Base-by-base conservation (phyloP, 2,888 invertebrate species). In the Exocentrus adspersus region DNA sequence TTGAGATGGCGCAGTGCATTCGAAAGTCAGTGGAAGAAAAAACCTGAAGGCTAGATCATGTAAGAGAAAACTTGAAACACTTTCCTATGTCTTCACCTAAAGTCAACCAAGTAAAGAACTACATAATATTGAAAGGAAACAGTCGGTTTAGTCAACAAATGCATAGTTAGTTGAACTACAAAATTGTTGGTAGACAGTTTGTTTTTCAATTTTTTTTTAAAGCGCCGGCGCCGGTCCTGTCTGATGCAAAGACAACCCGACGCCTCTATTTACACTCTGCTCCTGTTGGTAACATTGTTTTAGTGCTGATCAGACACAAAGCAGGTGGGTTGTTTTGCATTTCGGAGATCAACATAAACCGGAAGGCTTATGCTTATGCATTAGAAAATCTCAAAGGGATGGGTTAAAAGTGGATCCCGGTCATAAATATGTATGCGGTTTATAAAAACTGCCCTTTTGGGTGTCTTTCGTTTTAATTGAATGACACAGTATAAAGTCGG, bases 301-400 rank as follows among this genome's bases (percentile, higher is more conserved):
- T 30, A 51, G 32, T 51, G 51, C 32, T 50, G 51, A 51, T 51
- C 51, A 32, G 51, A 37, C 51, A 51, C 51, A 51, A 51, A 51
- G 32, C 51, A 51, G 51, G 51, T 51, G 51, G 12, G 19, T 19
- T 37, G 32, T 20, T 51, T 32, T 51, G 51, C 51, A 32, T 51
- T 51, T 32, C 6, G 19, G n/a, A 51, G 51, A 51, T 32, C 51
- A 51, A 51, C 51, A 32, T 20, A 37, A 50, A 51, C 51, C 60
- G 16, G 46, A 17, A n/a, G 54, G 53, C 46, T 61, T 54, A 61
- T 61, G 61, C 46, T 30, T 50, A 61, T 61, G 61, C 61, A 61
- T 61, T 61, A 61, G 54, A 1, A 48, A 48, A 48, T 48, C 28
- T 48, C 28, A 48, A 48, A 48, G 28, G 14, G 48, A 20, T 24